phyloP scores from a whole-genome alignment of 2,113 vertebrate species.

The Uria lomvia region DNA sequence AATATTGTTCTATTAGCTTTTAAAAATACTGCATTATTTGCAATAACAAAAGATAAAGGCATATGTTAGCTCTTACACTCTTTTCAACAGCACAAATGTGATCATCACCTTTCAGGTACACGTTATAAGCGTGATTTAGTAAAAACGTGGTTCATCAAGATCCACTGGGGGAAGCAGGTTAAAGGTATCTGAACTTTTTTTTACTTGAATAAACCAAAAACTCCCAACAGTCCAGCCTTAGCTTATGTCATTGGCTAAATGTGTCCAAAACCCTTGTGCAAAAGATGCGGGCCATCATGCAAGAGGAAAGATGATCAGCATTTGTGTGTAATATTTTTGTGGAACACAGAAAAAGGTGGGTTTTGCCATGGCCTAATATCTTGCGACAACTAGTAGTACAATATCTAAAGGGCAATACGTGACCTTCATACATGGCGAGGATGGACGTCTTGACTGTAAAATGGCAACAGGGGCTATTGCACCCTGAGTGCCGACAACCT shows the following conservation, averaged over 20 bases:
- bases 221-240: not conserved
- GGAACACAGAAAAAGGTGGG: not conserved
- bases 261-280: not conserved
- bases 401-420: fast-evolving
- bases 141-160: not conserved
- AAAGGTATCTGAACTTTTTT: not conserved
- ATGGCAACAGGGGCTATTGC: not conserved
- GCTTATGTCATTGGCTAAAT: fast-evolving
- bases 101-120: not conserved
- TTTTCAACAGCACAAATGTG: not conserved
- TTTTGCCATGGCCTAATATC: not conserved
- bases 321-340: not conserved
- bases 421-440: not conserved
- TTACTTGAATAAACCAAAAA: not conserved
- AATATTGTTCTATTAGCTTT: not conserved
- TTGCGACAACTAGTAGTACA: not conserved
- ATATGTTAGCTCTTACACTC: not conserved
- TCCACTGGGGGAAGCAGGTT: not conserved
- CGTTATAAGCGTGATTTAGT: not conserved
- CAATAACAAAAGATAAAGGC: not conserved
- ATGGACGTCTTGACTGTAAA: not conserved
- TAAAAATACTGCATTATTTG: not conserved
- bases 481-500: not conserved
- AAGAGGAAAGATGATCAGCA: not conserved
- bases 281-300: not conserved